Percentiles rank a stretch among this genome's conserved stretches.
Conservation (phyloP, 2,797 vertebrate species). For the Valencia hispanica region DNA sequence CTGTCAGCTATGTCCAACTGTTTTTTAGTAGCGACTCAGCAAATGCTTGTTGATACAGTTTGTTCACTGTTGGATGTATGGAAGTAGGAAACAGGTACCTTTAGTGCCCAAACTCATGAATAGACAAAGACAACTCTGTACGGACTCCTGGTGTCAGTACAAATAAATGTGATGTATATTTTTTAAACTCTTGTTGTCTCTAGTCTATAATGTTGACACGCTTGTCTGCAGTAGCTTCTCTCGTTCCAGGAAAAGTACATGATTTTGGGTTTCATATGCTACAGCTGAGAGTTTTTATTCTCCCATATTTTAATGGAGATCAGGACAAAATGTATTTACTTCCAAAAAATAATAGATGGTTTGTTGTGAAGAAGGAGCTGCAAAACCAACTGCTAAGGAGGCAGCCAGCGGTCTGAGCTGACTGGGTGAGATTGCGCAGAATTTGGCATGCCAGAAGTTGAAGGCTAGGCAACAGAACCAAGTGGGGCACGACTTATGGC, state of each 20-base stretch:
- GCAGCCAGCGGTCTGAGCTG: background rate
- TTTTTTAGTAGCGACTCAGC: slow-evolving; percentile 76
- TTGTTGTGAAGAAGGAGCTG: background rate
- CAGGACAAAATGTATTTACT: background rate
- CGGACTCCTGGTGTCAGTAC: slow-evolving; percentile 74
- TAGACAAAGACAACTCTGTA: slow-evolving; percentile 78
- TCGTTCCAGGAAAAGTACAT: background rate
- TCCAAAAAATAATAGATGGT: background rate
- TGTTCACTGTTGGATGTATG: slow-evolving; percentile 68
- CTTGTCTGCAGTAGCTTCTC: background rate
- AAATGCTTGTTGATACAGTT: slow-evolving; percentile 71
- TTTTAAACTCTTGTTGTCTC: slow-evolving; percentile 72
- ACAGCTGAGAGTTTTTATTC: background rate
- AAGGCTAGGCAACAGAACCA: background rate
- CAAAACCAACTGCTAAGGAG: background rate
- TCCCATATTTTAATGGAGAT: background rate
- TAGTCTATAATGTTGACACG: slow-evolving; percentile 41
- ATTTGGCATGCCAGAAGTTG: background rate
- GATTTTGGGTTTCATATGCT: background rate
- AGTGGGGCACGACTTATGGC: background rate
- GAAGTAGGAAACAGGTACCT: slow-evolving; percentile 67
- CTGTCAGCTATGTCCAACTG: slow-evolving; percentile 75
- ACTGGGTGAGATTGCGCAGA: background rate
- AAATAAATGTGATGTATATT: slow-evolving; percentile 89
- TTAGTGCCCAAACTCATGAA: slow-evolving; percentile 69